These are phyloP conservation scores for Rhadinocentrus ornatus DNA, from an alignment of 2,797 vertebrate species.

Conservation along the genomic window DNA sequence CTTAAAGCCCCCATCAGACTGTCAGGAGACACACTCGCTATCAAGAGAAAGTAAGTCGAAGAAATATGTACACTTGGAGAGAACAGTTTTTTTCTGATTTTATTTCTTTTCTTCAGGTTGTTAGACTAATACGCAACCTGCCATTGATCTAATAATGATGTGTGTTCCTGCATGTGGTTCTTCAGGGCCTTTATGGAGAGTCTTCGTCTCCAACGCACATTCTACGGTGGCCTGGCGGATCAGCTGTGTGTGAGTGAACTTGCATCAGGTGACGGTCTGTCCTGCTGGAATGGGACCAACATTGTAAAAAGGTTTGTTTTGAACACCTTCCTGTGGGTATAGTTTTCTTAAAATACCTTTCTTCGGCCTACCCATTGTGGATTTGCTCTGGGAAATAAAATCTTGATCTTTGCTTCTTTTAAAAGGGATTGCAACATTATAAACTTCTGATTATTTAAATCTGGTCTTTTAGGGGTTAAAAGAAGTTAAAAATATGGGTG, in stretches of 20 bases:
- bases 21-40: constrained; percentile 78
- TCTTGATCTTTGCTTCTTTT: background rate
- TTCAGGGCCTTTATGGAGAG: constrained; percentile 87
- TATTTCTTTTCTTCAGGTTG: background rate
- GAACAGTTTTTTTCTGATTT: background rate
- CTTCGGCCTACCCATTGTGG: background rate
- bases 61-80: constrained; percentile 7
- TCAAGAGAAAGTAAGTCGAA: constrained; percentile 85
- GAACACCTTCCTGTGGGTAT: background rate
- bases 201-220: constrained; percentile 81
- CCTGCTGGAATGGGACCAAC: constrained; percentile 89
- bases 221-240: constrained; percentile 87
- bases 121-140: constrained; percentile 10
- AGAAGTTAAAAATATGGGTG: background rate
- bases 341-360: background rate
- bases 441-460: background rate
- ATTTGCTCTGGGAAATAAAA: background rate
- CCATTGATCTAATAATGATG: constrained; percentile 7
- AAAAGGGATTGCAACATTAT: background rate
- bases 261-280: constrained; percentile 79
- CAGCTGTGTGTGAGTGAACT: constrained; percentile 85
- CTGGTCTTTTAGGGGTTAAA: background rate
- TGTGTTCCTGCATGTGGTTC: constrained; percentile 1
- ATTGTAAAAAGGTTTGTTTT: constrained; percentile 84
- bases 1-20: constrained; percentile 74